A percentile compares a stretch with the other conserved stretches of the same genome.
Conservation (phyloP, 2,888 invertebrate species). For the Hypercompe scribonia region DNA sequence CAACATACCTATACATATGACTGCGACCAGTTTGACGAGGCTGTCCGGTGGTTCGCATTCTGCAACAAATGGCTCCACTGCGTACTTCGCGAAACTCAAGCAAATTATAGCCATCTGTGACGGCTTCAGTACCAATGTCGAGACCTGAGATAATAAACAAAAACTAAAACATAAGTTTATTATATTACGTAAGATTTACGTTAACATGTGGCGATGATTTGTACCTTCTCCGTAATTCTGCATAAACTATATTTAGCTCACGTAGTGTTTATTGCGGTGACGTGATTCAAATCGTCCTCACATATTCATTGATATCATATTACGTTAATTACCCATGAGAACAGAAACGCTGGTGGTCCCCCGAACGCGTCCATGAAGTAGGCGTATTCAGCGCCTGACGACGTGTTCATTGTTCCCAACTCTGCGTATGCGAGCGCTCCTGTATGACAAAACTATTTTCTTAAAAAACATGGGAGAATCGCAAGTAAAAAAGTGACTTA, state of each 20-base stretch:
- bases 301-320: constrained; percentile 4
- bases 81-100: constrained; percentile 97
- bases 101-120: constrained; percentile 98
- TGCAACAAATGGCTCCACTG: constrained; percentile 95
- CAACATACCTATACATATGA: constrained; percentile 92
- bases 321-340: constrained; percentile 91
- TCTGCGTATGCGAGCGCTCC: constrained; percentile 98
- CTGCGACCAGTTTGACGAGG: constrained; percentile 95
- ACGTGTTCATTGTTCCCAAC: constrained; percentile 97
- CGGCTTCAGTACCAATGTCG: constrained; percentile 96
- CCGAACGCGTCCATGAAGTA: constrained; percentile 98
- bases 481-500: background rate
- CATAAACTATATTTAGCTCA: constrained; percentile 1
- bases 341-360: constrained; percentile 95
- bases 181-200: background rate
- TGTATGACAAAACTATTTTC: constrained; percentile 62
- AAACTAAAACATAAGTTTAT: constrained; percentile 4
- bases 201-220: constrained; percentile 8
- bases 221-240: background rate
- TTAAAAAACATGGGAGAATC: background rate
- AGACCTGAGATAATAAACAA: constrained; percentile 89
- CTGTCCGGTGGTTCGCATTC: constrained; percentile 94
- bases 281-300: constrained; percentile 10
- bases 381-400: constrained; percentile 97
- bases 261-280: background rate